A percentile compares a stretch with the other conserved stretches of the same genome.
Evolutionary conservation across 2,888 invertebrate genomes (phyloP).

Genomic region (Drosophila anomelani): DNA sequence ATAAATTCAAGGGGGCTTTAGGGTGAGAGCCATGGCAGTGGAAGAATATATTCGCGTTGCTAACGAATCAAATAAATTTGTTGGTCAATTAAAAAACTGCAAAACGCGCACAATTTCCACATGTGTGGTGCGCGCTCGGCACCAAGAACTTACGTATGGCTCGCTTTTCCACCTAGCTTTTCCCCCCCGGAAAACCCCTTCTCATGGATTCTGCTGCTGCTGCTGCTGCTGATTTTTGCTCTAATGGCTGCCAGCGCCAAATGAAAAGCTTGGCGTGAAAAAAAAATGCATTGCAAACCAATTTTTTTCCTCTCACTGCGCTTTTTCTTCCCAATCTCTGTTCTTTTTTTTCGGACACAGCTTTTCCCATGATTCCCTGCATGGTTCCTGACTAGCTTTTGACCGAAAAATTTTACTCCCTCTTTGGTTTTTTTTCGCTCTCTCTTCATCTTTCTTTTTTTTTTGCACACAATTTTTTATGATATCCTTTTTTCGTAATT

Average conservation of each 20-base stretch:
- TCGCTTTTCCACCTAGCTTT: slow-evolving; percentile 1
- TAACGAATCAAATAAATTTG: slow-evolving; percentile 85
- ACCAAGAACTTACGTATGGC: slow-evolving; percentile 52
- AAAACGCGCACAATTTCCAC: slow-evolving; percentile 82
- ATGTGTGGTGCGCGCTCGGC: slow-evolving; percentile 65
- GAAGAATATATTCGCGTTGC: slow-evolving; percentile 67
- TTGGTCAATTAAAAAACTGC: slow-evolving; percentile 85
- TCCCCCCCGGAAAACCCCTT: background rate
- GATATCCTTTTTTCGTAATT: slow-evolving; percentile 19
- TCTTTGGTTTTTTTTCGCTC: background rate
- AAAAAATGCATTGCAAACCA: slow-evolving; percentile 72
- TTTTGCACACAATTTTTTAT: slow-evolving; percentile 26
- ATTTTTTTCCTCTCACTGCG: slow-evolving; percentile 55
- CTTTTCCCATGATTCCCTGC: slow-evolving; percentile 52
- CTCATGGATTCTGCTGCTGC: slow-evolving; percentile 3
- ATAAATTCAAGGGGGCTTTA: slow-evolving; percentile 18
- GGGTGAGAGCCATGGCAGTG: slow-evolving; percentile 40
- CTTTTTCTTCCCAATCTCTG: slow-evolving; percentile 31
- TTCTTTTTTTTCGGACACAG: slow-evolving; percentile 17
- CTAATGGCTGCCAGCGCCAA: slow-evolving; percentile 77
- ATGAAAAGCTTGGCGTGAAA: slow-evolving; percentile 66
- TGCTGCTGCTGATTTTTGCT: slow-evolving; percentile 75
- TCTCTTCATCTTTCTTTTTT: background rate
- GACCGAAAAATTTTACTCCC: slow-evolving; percentile 56
- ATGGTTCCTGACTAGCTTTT: slow-evolving; percentile 71